Evolutionary conservation across 2,888 invertebrate species (phyloP).

Genomic region (Drosophila prostipennis): DNA sequence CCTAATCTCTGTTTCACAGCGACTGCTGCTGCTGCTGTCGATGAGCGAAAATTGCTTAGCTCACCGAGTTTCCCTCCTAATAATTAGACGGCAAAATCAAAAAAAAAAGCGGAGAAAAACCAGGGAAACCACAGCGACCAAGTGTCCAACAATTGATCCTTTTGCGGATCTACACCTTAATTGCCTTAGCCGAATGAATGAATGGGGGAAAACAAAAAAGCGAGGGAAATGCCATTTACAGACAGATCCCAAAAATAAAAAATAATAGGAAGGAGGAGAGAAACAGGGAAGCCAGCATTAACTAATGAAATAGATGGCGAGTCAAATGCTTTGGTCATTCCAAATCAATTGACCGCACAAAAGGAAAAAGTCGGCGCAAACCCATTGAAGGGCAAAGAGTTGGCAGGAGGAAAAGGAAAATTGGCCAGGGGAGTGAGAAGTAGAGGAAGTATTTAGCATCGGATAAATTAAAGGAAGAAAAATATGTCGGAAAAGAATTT

Average conservation of each 20-base stretch:
- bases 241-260: constrained; percentile 33
- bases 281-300: constrained; percentile 11
- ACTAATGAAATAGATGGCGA: constrained; percentile 62
- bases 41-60: constrained; percentile 47
- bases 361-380: constrained; percentile 22
- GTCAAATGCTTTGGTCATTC: constrained; percentile 70
- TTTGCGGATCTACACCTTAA: constrained; percentile 76
- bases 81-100: constrained; percentile 45
- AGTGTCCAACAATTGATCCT: constrained; percentile 47
- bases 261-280: background rate
- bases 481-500: too few relatives aligned
- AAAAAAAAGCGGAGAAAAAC: constrained; percentile 42
- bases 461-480: background rate
- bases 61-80: constrained; percentile 38
- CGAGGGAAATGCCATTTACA: constrained; percentile 19
- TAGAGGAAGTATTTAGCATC: background rate
- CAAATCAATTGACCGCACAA: constrained; percentile 61
- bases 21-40: background rate
- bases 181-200: constrained; percentile 45
- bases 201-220: constrained; percentile 5
- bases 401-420: background rate
- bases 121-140: constrained; percentile 39
- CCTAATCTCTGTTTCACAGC: constrained; percentile 42
- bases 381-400: constrained; percentile 7
- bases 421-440: background rate